Base-by-base conservation (phyloP, 2,113 vertebrate species). In the Salvelinus sp. region DNA sequence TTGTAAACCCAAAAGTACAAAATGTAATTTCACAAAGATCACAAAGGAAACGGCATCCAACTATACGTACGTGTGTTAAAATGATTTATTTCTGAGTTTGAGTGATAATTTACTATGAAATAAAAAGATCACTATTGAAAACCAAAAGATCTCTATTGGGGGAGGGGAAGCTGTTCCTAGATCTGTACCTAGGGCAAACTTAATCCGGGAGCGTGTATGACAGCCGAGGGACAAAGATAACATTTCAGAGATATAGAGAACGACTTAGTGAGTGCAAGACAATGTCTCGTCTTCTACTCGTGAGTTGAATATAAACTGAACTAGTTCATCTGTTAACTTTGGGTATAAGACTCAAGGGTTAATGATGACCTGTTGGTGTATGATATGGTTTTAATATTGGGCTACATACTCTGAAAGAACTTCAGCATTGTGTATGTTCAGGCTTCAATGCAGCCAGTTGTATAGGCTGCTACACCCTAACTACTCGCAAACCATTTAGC, bases 181-280 rank as follows among this genome's bases (percentile, higher is more conserved):
- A 18, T 54, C 50, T 18, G 50, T 54, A 54, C 50, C 16, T 16
- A 16, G 48, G 38, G 38, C 7, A 38, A 38, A 38, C 38, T 38
- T 38, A 38, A 38, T 38, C 38, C 38, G 38, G 38, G 38, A 38
- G 38, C 7, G 38, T 38, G 38, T 38, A 9, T 38, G 38, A 38
- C 38, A 38, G 38, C 38, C 6, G 7, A 7, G 14, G 48, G 3
- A 16, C 48, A 78, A 88, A 84, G 79, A 81, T 80, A 74, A 73
- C 54, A 77, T 80, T 88, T 90, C 75, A 80, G 79, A 80, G 76
- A 38, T 72, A n/a, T 3, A 20, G 6, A 33, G 33, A 69, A 9
- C 13, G 4, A 7, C 23, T 28, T 16, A 27, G 64, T 70, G 83
- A 27, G 48, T 20, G 78, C 80, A 82, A 79, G 76, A 70, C 28